Evolutionary conservation across 2,113 vertebrate species (phyloP), one percentile per base, ranked within the genome.

Genomic region (Cricetomys ansorgei): DNA sequence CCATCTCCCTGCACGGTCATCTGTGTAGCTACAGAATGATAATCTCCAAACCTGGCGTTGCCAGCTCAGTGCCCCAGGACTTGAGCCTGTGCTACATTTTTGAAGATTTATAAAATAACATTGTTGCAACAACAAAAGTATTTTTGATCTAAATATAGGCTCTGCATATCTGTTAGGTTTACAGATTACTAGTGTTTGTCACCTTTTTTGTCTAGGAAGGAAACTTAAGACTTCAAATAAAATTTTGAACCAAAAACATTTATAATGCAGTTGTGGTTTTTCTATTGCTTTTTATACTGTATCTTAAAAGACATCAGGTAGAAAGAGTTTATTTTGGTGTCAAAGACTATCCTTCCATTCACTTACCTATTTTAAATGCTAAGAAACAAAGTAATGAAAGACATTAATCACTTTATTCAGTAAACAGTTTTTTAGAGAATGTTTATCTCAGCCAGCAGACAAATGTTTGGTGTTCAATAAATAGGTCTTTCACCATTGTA

Each of bases 251-350:
- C 98, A 96, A 97, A 98, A 98, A 98, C 97, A 92, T 99, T 98
- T 98, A 97, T 98, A 98, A 97, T 96, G 96, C 97, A 96, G 95
- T 98, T 98, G 98, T 98, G 97, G 94, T 98, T 98, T 98, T 98
- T 98, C 97, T 98, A 98, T 98, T 98, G 97, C 97, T 98, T 98
- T 98, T 98, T 98, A 98, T 98, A 98, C 96, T 95, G 91, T 98
- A 97, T 84, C 97, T 98, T 98, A 97, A 98, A 62, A 98, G 97
- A 93, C 95, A 94, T 97, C 97, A 97, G 98, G 97, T 98, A 97
- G 97, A 83, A 98, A 98, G 97, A 98, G 98, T 98, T 98, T 98
- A 98, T 99, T 99, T 99, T 99, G 98, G 90, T 98, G 98, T 98
- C 97, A 98, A 0, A 2, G 67, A 98, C 97, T 98, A 98, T 96